Evolutionary conservation across 2,888 invertebrate species (phyloP), one percentile per base, ranked within the genome.

Genomic region (Eupeodes luniger): DNA sequence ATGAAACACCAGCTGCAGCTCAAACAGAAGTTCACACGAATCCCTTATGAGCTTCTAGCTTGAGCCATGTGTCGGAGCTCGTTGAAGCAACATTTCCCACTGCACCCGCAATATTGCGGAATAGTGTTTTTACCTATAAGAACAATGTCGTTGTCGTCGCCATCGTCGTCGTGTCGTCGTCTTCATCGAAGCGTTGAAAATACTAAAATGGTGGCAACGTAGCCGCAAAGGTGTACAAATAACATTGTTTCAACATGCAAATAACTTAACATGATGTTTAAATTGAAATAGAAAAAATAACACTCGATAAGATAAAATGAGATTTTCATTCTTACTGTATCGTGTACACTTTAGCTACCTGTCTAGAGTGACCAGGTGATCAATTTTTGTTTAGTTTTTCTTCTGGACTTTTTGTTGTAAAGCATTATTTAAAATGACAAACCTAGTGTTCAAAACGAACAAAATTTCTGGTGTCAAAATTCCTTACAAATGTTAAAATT

Each of bases 21-120:
- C 80, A 80, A 77, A 84, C 76, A 80, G 66, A 87, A 75, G 78
- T 87, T 87, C 86, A 83, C 86, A 86, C 86, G 70, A 70, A 70
- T 79, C 53, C 78, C 49, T 47, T 47, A 53, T 10, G 62, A 14
- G 40, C 44, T 59, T 11, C 10, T 44, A 11, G 16, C 14, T 19
- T 27, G 16, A 74, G 70, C 64, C 53, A 36, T 69, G 66, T 72
- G 27, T 16, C 12, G 76, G 51, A 75, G 64, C 16, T 16, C 12
- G 76, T 44, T 69, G 64, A 51, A 2, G 92, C 92, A 3, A 90
- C 91, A 5, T 57, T 9, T 92, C 76, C 91, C 92, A 4, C 79
- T 90, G 10, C 91, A 91, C 9, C 90, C 91, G 16, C 82, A 90
- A 36, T 12, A 53, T 53, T 51, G 53, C 44, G 89, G 87, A 44